Conservation (phyloP, 2,113 vertebrate species). For the Upupa epops region DNA sequence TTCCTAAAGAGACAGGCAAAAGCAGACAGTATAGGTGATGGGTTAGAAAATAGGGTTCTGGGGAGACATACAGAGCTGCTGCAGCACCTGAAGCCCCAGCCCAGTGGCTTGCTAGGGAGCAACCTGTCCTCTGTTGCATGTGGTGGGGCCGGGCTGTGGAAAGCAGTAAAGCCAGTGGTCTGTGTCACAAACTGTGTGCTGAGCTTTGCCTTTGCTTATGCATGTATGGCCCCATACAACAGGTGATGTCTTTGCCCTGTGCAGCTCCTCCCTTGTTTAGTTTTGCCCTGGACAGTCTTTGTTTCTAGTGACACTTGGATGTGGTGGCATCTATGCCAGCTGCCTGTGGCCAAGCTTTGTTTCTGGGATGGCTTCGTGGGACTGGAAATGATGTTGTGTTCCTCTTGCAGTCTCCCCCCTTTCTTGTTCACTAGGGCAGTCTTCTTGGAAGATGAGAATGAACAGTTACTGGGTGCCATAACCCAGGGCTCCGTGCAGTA, state of each 20-base stretch:
- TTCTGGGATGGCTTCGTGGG: fast-evolving
- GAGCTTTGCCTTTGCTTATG: not conserved
- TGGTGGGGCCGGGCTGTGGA: not conserved
- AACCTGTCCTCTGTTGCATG: fast-evolving
- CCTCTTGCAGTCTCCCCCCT: not conserved
- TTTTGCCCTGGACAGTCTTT: not conserved
- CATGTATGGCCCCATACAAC: fast-evolving
- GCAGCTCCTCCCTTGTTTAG: fast-evolving
- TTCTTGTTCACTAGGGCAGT: not conserved
- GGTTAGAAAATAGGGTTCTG: not conserved
- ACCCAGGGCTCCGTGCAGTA: not conserved
- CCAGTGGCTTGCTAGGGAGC: fast-evolving
- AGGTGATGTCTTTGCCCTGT: fast-evolving
- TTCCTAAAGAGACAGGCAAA: not conserved
- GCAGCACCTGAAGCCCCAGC: not conserved
- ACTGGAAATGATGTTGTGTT: slow-evolving; percentile 25
- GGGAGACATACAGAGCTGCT: not conserved
- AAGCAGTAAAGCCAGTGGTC: not conserved
- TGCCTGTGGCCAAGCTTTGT: not conserved
- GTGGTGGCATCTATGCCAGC: not conserved
- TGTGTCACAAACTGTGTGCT: not conserved
- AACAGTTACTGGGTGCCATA: not conserved
- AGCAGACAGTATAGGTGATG: not conserved
- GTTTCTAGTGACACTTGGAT: not conserved
- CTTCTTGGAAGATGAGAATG: not conserved